These are phyloP conservation scores for Priocnemis perturbator DNA, from an alignment of 2,888 invertebrate genomes.

Conservation along the genomic window DNA sequence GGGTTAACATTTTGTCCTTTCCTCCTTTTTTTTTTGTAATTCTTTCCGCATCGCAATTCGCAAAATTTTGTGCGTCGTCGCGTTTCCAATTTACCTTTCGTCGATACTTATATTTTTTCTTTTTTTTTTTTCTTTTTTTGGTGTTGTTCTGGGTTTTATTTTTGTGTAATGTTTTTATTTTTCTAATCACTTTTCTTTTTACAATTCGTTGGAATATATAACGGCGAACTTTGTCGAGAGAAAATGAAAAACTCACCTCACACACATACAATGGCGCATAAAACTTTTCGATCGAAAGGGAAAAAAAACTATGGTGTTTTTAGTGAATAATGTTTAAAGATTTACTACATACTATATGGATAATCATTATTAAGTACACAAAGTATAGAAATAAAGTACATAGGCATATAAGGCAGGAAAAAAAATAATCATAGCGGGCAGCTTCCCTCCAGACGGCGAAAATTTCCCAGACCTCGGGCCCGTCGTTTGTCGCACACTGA, in stretches of 20 bases:
- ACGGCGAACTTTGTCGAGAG: no score
- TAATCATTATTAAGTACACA: constrained; percentile 74
- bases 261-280: constrained; percentile 56
- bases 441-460: constrained; percentile 69
- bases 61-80: constrained; percentile 42
- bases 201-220: no score
- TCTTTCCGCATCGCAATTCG: constrained; percentile 27
- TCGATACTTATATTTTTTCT: constrained; percentile 16
- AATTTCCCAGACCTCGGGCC: constrained; percentile 46
- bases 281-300: constrained; percentile 56
- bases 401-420: constrained; percentile 68
- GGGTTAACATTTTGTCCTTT: constrained; percentile 10
- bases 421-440: constrained; percentile 57
- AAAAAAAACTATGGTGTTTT: constrained; percentile 67
- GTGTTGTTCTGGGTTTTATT: constrained; percentile 21
- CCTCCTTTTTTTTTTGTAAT: constrained; percentile 7
- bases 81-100: constrained; percentile 29
- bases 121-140: constrained; percentile 28
- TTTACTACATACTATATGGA: constrained; percentile 72
- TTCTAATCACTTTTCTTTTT: neutral
- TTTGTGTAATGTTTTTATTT: constrained; percentile 2
- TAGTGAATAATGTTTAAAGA: constrained; percentile 73
- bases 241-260: constrained; percentile 33
- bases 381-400: constrained; percentile 70
- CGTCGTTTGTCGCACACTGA: neutral